phyloP scores from a whole-genome alignment of 53 echinoderm and acorn worm genomes.

The Paracentrotus lividus region DNA sequence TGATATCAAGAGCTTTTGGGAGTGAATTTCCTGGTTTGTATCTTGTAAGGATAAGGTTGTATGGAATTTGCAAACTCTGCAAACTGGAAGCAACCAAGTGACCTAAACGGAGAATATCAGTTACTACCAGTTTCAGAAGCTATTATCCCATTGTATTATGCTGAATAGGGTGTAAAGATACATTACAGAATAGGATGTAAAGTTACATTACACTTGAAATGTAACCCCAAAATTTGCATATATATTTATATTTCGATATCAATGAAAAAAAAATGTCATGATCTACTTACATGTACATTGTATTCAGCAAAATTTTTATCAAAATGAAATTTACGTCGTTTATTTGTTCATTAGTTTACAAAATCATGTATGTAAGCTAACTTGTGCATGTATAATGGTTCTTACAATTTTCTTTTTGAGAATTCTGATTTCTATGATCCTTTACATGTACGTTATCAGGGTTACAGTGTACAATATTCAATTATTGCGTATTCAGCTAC shows the following conservation, averaged over 20 bases:
- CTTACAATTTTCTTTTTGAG: neutral
- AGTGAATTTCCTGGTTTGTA: neutral
- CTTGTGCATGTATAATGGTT: neutral
- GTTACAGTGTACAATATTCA: too few species aligned
- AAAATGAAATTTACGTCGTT: neutral
- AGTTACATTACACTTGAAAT: neutral
- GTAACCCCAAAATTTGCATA: neutral
- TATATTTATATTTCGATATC: neutral
- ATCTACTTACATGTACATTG: neutral
- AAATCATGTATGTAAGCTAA: neutral
- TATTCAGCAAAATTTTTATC: neutral
- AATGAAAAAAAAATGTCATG: too few species aligned
- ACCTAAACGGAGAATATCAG: neutral
- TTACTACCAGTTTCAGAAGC: neutral
- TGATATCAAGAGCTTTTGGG: neutral
- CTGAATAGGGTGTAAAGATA: neutral
- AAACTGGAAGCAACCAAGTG: slow-evolving; percentile 27
- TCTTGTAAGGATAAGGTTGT: neutral
- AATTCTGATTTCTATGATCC: neutral
- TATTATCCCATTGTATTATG: slow-evolving; percentile 14
- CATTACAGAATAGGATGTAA: neutral
- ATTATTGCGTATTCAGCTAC: too few species aligned
- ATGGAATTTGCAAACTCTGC: neutral
- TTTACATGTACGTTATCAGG: neutral
- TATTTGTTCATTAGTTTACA: neutral